These are phyloP conservation scores for Acanthochromis polyacanthus DNA, from an alignment of 2,113 vertebrate genomes.

Conservation along the genomic window DNA sequence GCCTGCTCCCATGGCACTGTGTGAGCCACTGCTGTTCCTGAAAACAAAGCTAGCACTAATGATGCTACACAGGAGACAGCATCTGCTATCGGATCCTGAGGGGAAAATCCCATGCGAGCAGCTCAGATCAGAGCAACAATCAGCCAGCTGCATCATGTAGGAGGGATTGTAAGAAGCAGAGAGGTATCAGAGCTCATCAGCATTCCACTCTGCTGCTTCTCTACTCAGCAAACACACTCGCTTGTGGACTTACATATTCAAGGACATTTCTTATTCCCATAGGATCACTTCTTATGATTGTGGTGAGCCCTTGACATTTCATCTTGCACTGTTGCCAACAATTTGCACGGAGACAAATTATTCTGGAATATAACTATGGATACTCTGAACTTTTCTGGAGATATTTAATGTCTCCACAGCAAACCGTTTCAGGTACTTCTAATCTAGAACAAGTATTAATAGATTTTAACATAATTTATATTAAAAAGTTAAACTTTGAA, in stretches of 20 bases:
- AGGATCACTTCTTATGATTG: not conserved
- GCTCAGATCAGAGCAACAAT: conserved; percentile 45
- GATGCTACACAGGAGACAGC: conserved; percentile 55
- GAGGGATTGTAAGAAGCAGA: conserved; percentile 35
- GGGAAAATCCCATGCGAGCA: conserved; percentile 44
- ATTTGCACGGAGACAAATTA: not conserved
- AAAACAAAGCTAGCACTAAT: conserved; percentile 67
- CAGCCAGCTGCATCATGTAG: conserved; percentile 56
- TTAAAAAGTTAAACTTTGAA: not conserved
- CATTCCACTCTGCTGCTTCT: not conserved
- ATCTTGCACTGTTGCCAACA: not conserved
- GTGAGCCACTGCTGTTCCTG: conserved; percentile 45
- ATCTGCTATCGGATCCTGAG: conserved; percentile 63
- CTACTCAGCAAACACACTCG: conserved; percentile 1
- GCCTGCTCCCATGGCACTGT: conserved; percentile 29
- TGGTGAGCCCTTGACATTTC: conserved; percentile 2
- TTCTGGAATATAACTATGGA: not conserved
- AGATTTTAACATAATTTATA: not conserved
- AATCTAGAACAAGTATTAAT: not conserved
- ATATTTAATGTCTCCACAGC: not conserved
- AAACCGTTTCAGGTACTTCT: not conserved
- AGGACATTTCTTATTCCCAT: not conserved
- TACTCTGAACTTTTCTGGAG: not conserved
- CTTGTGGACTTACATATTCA: not conserved
- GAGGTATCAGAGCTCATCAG: conserved; percentile 41